phyloP scores from a whole-genome alignment of 2,113 vertebrate genomes.

The Coptodon rendalli region DNA sequence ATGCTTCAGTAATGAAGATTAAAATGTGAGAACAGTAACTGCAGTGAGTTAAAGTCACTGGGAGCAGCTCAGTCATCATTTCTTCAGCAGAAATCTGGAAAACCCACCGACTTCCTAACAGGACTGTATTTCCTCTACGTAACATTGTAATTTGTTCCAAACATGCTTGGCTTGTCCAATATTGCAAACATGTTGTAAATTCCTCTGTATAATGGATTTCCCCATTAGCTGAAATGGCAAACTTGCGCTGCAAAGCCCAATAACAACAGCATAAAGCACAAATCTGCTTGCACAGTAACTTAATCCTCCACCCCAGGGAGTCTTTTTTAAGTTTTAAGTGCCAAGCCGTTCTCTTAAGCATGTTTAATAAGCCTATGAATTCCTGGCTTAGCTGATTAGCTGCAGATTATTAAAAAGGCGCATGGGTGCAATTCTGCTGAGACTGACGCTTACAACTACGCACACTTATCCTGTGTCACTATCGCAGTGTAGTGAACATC shows the following conservation, averaged over 20 bases:
- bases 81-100: background rate
- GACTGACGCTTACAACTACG: background rate
- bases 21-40: background rate
- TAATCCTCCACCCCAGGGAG: background rate
- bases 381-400: conserved; percentile 12
- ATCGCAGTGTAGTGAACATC: background rate
- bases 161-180: background rate
- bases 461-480: background rate
- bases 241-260: background rate
- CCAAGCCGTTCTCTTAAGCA: background rate
- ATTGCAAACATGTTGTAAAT: background rate
- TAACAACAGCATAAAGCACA: background rate
- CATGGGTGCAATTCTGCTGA: background rate
- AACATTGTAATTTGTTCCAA: background rate
- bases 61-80: background rate
- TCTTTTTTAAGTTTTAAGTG: background rate
- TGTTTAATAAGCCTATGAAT: conserved; percentile 11
- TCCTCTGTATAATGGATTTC: background rate
- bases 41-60: background rate
- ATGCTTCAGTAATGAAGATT: background rate
- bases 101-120: background rate
- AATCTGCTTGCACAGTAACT: background rate
- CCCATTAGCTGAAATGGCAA: background rate
- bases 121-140: background rate
- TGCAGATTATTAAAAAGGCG: background rate